phyloP scores from a whole-genome alignment of 2,797 vertebrate genomes.

The Lepus townsendii region DNA sequence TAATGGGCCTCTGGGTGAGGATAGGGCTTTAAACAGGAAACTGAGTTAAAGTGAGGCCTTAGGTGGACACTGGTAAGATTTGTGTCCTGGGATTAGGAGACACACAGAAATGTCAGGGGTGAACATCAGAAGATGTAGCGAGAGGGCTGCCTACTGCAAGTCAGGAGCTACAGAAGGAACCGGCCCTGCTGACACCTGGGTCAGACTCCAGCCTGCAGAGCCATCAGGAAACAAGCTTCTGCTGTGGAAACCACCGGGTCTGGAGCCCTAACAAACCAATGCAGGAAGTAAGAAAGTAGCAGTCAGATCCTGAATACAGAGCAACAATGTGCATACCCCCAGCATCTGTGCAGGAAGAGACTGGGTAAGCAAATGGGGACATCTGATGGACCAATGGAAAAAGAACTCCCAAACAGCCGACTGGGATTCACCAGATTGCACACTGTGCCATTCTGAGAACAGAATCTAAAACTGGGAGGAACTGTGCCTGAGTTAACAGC shows the following conservation, averaged over 20 bases:
- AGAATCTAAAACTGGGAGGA: constrained; percentile 8
- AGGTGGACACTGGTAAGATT: background rate
- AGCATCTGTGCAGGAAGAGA: background rate
- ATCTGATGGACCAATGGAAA: background rate
- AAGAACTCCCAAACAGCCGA: background rate
- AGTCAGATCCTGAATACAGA: background rate
- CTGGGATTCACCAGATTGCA: background rate
- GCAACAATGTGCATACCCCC: background rate
- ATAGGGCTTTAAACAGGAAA: background rate
- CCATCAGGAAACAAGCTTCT: background rate
- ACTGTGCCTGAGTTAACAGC: background rate
- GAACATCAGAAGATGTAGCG: background rate
- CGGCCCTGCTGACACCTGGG: background rate
- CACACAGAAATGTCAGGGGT: background rate
- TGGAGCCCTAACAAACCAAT: background rate
- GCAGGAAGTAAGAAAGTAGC: background rate
- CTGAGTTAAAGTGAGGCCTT: background rate
- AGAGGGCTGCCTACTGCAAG: background rate
- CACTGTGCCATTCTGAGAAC: background rate
- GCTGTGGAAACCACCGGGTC: background rate
- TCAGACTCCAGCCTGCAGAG: background rate
- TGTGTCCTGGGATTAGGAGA: background rate
- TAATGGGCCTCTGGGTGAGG: background rate
- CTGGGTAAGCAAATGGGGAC: background rate
- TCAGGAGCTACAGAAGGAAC: background rate